A percentile compares a stretch with the other conserved stretches of the same genome.
Conservation (phyloP, 2,113 vertebrate species). For the Eurypyga helias region DNA sequence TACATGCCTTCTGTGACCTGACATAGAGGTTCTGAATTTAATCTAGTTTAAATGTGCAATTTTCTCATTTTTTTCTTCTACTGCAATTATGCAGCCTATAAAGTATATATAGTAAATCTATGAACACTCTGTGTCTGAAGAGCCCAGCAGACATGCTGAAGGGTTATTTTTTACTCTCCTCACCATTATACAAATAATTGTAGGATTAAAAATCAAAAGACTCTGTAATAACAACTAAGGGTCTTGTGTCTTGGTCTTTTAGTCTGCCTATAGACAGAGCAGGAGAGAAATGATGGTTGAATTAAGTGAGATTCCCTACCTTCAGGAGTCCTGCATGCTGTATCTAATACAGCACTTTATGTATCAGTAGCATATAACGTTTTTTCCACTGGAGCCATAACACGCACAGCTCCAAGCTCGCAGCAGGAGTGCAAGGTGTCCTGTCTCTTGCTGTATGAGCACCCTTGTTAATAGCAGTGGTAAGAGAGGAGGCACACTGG, state of each 20-base stretch:
- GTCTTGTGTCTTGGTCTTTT: not conserved
- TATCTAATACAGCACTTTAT: not conserved
- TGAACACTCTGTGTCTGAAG: not conserved
- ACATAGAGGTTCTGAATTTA: conserved; percentile 33
- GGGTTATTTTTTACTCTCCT: not conserved
- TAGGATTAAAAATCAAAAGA: not conserved
- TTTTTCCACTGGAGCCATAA: not conserved
- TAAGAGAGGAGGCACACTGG: not conserved
- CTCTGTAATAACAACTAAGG: not conserved
- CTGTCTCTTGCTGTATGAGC: not conserved
- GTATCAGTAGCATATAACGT: not conserved
- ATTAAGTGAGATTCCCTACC: not conserved
- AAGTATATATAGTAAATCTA: not conserved
- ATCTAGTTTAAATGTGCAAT: conserved; percentile 27
- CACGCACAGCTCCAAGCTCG: not conserved
- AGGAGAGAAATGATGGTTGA: not conserved
- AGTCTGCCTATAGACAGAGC: not conserved
- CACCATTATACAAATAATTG: not conserved
- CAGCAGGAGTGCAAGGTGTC: not conserved
- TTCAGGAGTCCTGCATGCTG: not conserved
- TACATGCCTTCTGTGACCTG: conserved; percentile 31
- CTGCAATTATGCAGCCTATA: not conserved
- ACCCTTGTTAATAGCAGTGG: not conserved
- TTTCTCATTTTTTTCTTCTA: not conserved
- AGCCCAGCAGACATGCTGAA: not conserved